phyloP scores from a whole-genome alignment of 2,888 invertebrate species.

The Saturnia japonica region DNA sequence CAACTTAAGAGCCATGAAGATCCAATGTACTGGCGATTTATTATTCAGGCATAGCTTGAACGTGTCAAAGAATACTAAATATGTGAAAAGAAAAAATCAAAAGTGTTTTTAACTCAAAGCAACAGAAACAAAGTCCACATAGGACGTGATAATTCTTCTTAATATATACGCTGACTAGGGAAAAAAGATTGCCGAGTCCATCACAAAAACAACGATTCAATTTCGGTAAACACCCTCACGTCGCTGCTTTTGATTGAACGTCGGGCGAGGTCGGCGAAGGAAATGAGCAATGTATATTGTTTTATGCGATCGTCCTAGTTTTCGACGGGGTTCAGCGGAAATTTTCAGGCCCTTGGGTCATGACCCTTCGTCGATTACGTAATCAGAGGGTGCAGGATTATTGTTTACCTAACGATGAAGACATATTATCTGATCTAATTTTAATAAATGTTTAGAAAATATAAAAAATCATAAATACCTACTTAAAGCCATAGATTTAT shows the following conservation, averaged over 20 bases:
- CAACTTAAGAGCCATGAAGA: not conserved
- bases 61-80: not conserved
- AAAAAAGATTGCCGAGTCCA: slow-evolving; percentile 16
- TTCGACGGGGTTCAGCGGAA: not conserved
- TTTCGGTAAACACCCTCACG: slow-evolving; percentile 21
- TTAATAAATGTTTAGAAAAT: too few relatives aligned
- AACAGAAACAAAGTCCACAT: not conserved
- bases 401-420: slow-evolving; percentile 6
- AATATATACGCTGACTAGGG: slow-evolving; percentile 21
- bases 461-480: too few relatives aligned
- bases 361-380: slow-evolving; percentile 13
- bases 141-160: slow-evolving; percentile 20
- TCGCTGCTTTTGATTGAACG: slow-evolving; percentile 18
- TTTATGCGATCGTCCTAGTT: slow-evolving; percentile 14
- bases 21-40: not conserved
- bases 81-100: not conserved
- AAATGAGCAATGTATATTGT: slow-evolving; percentile 15
- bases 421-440: not conserved
- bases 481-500: too few relatives aligned
- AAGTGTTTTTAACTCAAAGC: not conserved
- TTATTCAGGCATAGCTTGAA: not conserved
- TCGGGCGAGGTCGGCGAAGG: slow-evolving; percentile 7
- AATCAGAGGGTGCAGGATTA: slow-evolving; percentile 11
- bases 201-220: slow-evolving; percentile 21
- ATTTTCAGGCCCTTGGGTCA: slow-evolving; percentile 4